Base-by-base conservation (phyloP, 92 coral and sea anemone genomes). In the Porites rus region DNA sequence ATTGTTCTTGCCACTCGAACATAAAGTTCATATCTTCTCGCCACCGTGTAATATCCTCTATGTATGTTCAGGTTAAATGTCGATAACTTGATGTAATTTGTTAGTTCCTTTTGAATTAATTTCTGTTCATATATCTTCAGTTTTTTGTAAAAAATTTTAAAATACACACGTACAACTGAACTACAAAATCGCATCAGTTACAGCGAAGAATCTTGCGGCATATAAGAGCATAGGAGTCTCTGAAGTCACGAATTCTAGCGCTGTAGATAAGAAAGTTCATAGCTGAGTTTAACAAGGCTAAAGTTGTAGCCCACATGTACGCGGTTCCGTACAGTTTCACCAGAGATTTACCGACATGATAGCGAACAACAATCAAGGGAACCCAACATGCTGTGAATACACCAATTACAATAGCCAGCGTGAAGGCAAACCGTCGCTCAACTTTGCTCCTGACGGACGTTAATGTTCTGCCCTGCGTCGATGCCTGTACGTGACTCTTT, bases 191-290 rank as follows among this genome's bases (percentile, higher is more conserved):
- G 16, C 5, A 17, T 1, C 13, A 76, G 16, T 50, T 14, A 7
- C 65, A 51, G 21, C 58, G 75, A 21, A 79, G 84, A 51, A 68
- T 79, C 65, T 65, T 79, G 22, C 84, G 65, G 65, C 84, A 79
- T 65, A 79, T 79, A 62, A 67, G 25, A 7, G 84, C 73, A 13
- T 50, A 87, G 2, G 91, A 81, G 24, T 70, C 77, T 9, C 92
- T 76, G 24, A 88, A 88, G 18, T 88, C 83, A 21, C 86, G 77
- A 50, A 82, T 82, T 18, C 88, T 78, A 50, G 87, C 78, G 46
- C 87, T 88, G 82, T 88, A 88, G 70, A 89, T 86, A 64, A 89
- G 73, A 69, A 89, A 89, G 69, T 89, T 89, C 79, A 89, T 72
- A 61, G 92, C 85, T 2, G 92, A 89, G 85, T 88, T 88, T 19